Percentiles rank a stretch among this genome's conserved stretches.
Evolutionary conservation across 2,113 vertebrate genomes (phyloP).

Genomic region (Camelus dromedarius): DNA sequence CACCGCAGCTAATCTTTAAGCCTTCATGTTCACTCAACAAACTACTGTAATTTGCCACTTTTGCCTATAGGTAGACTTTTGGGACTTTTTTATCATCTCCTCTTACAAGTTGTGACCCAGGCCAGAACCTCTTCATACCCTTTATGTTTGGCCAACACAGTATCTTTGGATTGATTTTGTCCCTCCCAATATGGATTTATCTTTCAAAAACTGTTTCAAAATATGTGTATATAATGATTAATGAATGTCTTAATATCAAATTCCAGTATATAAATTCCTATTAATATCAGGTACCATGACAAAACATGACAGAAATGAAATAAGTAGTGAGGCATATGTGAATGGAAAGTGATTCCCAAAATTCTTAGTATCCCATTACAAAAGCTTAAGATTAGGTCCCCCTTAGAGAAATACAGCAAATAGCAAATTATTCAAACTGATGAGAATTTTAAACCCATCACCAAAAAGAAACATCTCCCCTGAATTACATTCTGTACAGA

Average conservation of each 20-base stretch:
- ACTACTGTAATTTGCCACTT: neutral
- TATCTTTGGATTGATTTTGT: neutral
- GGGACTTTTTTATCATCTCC: neutral
- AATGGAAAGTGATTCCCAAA: neutral
- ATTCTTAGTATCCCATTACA: neutral
- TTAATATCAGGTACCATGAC: neutral
- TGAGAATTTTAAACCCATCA: neutral
- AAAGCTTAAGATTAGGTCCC: neutral
- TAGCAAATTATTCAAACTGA: neutral
- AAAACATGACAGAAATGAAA: neutral
- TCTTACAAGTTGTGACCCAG: neutral
- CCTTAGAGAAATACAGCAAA: neutral
- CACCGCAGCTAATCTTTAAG: neutral
- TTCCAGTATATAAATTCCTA: neutral
- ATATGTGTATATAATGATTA: neutral
- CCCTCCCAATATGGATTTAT: neutral
- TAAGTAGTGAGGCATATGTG: neutral
- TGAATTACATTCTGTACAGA: neutral
- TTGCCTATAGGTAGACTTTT: neutral
- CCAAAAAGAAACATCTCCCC: neutral
- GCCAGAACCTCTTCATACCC: neutral
- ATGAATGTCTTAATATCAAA: neutral
- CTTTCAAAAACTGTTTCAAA: neutral
- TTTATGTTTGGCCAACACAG: neutral
- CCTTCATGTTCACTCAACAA: neutral